Percentiles rank a stretch among this genome's conserved stretches.
Conservation (phyloP, 2,113 vertebrate genomes). For the Pogonocichla stellata region DNA sequence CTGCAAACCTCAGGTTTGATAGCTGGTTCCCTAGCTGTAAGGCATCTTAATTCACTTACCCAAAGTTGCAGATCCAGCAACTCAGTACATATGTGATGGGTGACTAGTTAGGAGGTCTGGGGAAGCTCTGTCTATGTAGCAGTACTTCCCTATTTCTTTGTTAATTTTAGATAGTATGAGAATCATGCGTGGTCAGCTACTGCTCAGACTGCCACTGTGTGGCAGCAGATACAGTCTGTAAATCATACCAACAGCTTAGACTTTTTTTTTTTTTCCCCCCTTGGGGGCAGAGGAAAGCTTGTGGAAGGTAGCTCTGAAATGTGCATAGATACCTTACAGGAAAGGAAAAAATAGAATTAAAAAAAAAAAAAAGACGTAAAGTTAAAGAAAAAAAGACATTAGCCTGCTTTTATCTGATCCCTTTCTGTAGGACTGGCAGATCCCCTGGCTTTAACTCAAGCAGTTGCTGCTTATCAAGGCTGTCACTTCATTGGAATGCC, state of each 20-base stretch:
- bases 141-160: background rate
- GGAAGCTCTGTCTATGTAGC: background rate
- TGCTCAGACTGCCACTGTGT: background rate
- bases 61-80: background rate
- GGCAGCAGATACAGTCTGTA: background rate
- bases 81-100: fast-evolving
- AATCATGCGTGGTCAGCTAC: background rate
- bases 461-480: constrained; percentile 93
- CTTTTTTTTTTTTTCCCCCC: background rate
- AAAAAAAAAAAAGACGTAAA: background rate
- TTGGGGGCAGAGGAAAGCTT: background rate
- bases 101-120: background rate
- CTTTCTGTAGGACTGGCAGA: constrained; percentile 86
- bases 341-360: background rate
- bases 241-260: background rate
- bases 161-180: background rate
- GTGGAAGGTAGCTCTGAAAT: background rate
- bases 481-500: constrained; percentile 99
- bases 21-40: background rate
- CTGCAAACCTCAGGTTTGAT: background rate
- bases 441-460: constrained; percentile 88
- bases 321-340: background rate
- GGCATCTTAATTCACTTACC: background rate
- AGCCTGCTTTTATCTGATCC: background rate
- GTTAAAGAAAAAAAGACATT: background rate